These are phyloP conservation scores for Orbicella faveolata DNA, from an alignment of 64 coral and sea anemone species.

Conservation along the genomic window DNA sequence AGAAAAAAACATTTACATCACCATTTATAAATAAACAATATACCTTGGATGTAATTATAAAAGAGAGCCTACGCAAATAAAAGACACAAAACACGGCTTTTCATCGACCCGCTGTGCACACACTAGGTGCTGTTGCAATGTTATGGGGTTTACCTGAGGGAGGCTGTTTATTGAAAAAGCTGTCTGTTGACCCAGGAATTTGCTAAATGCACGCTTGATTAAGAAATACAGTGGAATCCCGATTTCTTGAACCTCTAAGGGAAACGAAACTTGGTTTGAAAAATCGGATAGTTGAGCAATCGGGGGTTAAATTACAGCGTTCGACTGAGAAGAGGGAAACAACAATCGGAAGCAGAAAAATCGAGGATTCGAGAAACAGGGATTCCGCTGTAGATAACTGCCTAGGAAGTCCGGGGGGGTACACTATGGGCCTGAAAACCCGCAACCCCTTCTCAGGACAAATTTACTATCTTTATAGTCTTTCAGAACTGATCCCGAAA, in stretches of 20 bases:
- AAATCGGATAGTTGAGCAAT: not conserved
- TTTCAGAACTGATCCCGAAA: too few species aligned
- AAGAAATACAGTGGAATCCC: too few species aligned
- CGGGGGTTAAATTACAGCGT: too few species aligned
- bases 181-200: not conserved
- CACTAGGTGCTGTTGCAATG: not conserved
- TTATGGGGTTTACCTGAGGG: not conserved
- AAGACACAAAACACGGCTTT: not conserved
- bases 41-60: not conserved
- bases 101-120: not conserved
- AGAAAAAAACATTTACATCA: not conserved
- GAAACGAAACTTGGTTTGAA: not conserved
- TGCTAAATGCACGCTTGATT: not conserved
- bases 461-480: too few species aligned
- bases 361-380: too few species aligned
- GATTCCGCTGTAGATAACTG: too few species aligned
- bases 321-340: too few species aligned
- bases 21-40: not conserved
- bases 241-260: too few species aligned
- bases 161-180: slow-evolving; percentile 7
- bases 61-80: not conserved
- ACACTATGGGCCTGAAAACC: too few species aligned
- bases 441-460: too few species aligned
- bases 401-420: too few species aligned
- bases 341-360: too few species aligned